phyloP scores from a whole-genome alignment of 1,140 invertebrate genomes.

The Brachionus manjavacas region DNA sequence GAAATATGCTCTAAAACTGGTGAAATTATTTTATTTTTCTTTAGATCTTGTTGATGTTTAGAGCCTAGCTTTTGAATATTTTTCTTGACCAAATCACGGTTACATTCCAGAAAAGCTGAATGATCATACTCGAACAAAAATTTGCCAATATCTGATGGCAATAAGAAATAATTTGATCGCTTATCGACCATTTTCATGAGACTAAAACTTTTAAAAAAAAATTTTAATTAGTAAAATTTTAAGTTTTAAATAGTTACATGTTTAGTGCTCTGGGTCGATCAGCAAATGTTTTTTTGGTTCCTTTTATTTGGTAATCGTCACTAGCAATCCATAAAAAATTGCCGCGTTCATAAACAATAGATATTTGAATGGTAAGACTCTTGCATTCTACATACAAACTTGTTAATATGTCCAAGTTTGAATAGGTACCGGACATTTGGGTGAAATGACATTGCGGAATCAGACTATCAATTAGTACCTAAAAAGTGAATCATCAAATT shows the following conservation, averaged over 20 bases:
- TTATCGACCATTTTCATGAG: not conserved
- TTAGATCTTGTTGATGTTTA: not conserved
- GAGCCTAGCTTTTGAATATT: not conserved
- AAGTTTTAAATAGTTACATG: not conserved
- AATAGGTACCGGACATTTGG: constrained; percentile 2
- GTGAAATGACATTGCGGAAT: not conserved
- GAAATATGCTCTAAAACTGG: constrained; percentile 20
- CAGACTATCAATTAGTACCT: not conserved
- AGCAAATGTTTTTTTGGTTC: not conserved
- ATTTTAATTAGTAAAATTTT: not conserved
- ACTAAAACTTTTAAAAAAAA: not conserved
- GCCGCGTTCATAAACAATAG: constrained; percentile 10
- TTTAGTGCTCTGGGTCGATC: not conserved
- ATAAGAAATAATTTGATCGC: not conserved
- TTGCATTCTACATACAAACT: constrained; percentile 15
- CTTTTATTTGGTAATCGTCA: constrained; percentile 22
- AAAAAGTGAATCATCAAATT: not conserved
- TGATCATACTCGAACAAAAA: constrained; percentile 17
- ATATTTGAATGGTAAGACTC: constrained; percentile 13
- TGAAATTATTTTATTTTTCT: not conserved
- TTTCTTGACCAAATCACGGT: not conserved
- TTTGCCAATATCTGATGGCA: constrained; percentile 12
- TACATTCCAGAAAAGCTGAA: constrained; percentile 27
- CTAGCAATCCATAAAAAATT: constrained; percentile 25
- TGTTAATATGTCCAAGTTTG: constrained; percentile 11